Percentiles rank a stretch among this genome's conserved stretches.
These are phyloP conservation scores for Parnassius smintheus DNA, from an alignment of 2,888 invertebrate genomes.

Conservation along the genomic window DNA sequence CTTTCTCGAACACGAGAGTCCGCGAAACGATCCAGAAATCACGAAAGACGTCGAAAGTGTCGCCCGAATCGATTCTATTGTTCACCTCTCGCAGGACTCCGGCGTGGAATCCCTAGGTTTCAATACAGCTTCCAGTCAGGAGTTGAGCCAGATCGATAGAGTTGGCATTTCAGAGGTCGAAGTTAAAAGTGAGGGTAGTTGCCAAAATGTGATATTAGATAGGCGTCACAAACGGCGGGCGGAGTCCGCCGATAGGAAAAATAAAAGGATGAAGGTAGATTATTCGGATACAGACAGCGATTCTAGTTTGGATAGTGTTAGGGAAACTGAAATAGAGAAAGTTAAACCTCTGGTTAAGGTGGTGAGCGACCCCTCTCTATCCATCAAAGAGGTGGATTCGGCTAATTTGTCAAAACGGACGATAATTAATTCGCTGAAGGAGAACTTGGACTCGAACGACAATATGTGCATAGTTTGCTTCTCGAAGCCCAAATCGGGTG, in stretches of 20 bases:
- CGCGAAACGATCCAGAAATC: constrained; percentile 16
- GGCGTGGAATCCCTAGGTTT: constrained; percentile 51
- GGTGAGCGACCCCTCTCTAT: constrained; percentile 66
- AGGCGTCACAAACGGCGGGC: constrained; percentile 43
- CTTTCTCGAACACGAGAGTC: constrained; percentile 26
- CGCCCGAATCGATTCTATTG: constrained; percentile 19
- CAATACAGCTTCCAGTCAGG: constrained; percentile 50
- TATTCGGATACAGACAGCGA: constrained; percentile 44
- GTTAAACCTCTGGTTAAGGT: constrained; percentile 59
- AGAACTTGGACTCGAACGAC: constrained; percentile 44
- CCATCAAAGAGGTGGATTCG: constrained; percentile 43
- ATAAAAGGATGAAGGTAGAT: constrained; percentile 47
- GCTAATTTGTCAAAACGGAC: constrained; percentile 45
- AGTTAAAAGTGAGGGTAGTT: constrained; percentile 26
- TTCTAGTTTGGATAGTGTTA: constrained; percentile 24
- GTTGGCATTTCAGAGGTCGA: constrained; percentile 27
- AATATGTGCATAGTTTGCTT: constrained; percentile 83
- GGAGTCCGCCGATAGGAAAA: constrained; percentile 47
- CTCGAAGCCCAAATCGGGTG: constrained; percentile 83
- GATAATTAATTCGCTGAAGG: constrained; percentile 47
- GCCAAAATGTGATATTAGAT: constrained; percentile 30
- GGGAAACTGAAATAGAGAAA: constrained; percentile 30
- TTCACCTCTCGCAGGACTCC: constrained; percentile 58
- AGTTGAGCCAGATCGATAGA: constrained; percentile 32
- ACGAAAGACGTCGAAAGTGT: constrained; percentile 6